Evolutionary conservation across 2,113 vertebrate genomes (phyloP).

Genomic region (Mirza zaza): DNA sequence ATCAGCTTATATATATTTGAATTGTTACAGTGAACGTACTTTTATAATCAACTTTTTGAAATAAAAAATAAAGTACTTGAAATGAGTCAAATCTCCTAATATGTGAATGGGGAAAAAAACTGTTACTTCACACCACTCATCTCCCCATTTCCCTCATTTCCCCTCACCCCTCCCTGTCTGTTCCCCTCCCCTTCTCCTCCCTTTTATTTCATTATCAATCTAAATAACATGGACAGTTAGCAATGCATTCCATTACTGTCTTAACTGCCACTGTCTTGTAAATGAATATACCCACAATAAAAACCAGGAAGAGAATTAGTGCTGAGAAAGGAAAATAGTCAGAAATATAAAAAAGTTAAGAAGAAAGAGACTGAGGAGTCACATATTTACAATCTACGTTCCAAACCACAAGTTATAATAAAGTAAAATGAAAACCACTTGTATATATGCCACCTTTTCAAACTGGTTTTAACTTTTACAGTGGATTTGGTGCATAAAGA

Average conservation of each 20-base stretch:
- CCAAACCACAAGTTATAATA: neutral
- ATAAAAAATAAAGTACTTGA: constrained; percentile 7
- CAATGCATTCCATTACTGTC: neutral
- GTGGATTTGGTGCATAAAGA: neutral
- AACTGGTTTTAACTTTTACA: neutral
- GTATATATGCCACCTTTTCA: neutral
- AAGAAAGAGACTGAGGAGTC: neutral
- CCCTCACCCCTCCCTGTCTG: neutral
- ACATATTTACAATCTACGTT: neutral
- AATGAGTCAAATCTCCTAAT: neutral
- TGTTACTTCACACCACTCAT: neutral
- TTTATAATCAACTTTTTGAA: neutral
- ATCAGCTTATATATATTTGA: neutral
- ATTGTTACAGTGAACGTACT: neutral
- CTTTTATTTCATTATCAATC: neutral
- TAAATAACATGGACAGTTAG: neutral
- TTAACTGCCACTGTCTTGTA: neutral
- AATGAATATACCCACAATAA: neutral
- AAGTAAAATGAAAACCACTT: neutral
- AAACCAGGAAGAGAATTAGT: neutral
- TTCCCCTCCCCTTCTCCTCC: no score
- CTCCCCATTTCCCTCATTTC: neutral
- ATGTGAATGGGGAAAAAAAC: neutral
- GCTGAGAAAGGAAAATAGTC: neutral
- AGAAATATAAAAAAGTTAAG: neutral